Evolutionary conservation across 2,888 invertebrate genomes (phyloP), one percentile per base, ranked within the genome.

Genomic region (Cryptocephalus primarius): DNA sequence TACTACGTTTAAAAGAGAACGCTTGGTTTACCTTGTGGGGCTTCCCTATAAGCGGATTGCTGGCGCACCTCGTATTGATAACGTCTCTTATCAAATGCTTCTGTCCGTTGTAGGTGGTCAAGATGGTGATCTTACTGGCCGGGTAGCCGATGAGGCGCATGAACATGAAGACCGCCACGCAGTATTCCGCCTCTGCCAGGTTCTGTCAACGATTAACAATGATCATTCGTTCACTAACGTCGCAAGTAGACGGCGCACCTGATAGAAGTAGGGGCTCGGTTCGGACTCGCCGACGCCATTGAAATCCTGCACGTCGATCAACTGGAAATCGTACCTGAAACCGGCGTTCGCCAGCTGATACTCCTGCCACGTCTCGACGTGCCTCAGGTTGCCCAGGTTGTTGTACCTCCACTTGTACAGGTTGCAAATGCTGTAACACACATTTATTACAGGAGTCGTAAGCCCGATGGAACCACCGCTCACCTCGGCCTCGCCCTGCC

Each of bases 81-180:
- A 99, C 95, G 70, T 99, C 99, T 1, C 96, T 76, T 39, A 99
- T 89, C 44, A 99, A 77, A 71, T 96, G 94, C 66, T 99, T 99
- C 71, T 99, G 97, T 1, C 99, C 99, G 69, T 99, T 99, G 70
- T 99, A 99, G 0, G 99, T 99, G 1, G 99, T 99, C 41, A 99
- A 75, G 58, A 99, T 95, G 32, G 97, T 94, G 56, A 99, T 93
- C 71, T 93, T 92, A 50, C 90, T 87, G 0, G 96, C 89, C 0
- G 97, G 93, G 77, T 97, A 99, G 0, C 97, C 97, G 34, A 96
- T 72, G 32, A 99, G 75, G 32, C 99, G 76, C 97, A 99, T 97
- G 68, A 90, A 99, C 92, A 96, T 99, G 67, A 90, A 99, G 13
- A 92, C 82, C 0, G 95, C 96, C 1, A 97, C 97, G 54, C 93